phyloP scores from a whole-genome alignment of 2,888 invertebrate species.

The Xestia sexstrigata region DNA sequence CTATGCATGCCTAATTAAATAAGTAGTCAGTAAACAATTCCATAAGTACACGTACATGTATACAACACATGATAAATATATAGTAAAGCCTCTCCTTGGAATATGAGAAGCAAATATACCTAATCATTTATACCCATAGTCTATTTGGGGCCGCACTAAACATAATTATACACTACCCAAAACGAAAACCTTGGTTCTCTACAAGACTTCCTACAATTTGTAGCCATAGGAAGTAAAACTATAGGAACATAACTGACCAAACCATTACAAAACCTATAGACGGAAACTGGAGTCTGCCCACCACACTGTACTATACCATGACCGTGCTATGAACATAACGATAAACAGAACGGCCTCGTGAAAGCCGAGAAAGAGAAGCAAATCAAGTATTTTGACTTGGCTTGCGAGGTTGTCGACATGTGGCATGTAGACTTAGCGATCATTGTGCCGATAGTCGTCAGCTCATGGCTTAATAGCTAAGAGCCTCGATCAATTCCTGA shows the following conservation, averaged over 20 bases:
- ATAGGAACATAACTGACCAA: background rate
- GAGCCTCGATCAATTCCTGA: too few relatives aligned
- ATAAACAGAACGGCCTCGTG: too few relatives aligned
- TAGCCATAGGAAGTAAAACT: background rate
- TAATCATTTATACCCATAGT: conserved; percentile 4
- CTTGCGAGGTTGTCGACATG: too few relatives aligned
- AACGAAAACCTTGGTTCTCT: conserved; percentile 33
- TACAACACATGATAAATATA: conserved; percentile 2
- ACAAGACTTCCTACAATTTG: conserved; percentile 10
- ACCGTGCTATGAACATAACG: background rate
- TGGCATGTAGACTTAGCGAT: too few relatives aligned
- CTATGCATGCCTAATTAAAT: background rate
- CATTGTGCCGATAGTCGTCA: too few relatives aligned
- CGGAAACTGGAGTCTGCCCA: background rate
- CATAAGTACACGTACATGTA: background rate
- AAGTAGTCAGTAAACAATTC: background rate
- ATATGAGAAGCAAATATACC: background rate
- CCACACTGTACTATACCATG: background rate
- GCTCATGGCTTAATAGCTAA: too few relatives aligned
- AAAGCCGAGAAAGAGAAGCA: too few relatives aligned
- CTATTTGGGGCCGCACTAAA: conserved; percentile 4
- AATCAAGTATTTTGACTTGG: too few relatives aligned
- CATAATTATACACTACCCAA: conserved; percentile 26
- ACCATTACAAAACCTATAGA: background rate
- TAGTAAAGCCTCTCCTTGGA: background rate